Conservation (phyloP, 2,888 invertebrate genomes). For the Caprella mutica region DNA sequence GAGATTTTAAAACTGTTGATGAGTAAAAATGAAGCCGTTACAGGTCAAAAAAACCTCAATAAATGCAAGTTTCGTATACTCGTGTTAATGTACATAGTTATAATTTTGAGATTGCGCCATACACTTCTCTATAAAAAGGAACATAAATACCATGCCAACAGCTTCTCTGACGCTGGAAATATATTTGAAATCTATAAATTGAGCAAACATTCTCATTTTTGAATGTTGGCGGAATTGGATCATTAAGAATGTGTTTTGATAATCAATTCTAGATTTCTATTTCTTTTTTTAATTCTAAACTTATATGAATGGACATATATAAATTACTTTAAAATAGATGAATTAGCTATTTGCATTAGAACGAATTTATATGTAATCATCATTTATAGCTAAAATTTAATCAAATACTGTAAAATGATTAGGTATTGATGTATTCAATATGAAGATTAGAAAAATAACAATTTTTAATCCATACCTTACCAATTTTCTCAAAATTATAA, state of each 20-base stretch:
- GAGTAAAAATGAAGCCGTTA: neutral
- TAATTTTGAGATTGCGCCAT: no score
- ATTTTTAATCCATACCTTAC: neutral
- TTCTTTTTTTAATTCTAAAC: conserved; percentile 27
- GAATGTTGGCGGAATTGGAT: no score
- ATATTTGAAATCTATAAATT: neutral
- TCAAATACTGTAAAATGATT: no score
- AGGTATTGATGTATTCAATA: no score
- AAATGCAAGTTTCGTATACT: no score
- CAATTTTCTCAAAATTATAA: no score
- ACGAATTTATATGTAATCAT: neutral
- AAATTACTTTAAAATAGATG: neutral
- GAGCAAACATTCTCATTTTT: neutral
- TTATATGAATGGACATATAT: conserved; percentile 37
- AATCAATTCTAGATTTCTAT: conserved; percentile 6
- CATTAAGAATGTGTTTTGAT: neutral
- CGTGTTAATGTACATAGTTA: no score
- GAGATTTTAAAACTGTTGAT: neutral
- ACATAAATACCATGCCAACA: no score
- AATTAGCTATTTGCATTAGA: neutral
- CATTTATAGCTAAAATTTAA: neutral
- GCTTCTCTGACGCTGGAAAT: no score
- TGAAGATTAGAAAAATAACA: neutral
- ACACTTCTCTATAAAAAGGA: no score
- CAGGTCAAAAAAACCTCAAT: no score